phyloP scores from a whole-genome alignment of 2,888 invertebrate species.

The Lepetodrilus schrolli region DNA sequence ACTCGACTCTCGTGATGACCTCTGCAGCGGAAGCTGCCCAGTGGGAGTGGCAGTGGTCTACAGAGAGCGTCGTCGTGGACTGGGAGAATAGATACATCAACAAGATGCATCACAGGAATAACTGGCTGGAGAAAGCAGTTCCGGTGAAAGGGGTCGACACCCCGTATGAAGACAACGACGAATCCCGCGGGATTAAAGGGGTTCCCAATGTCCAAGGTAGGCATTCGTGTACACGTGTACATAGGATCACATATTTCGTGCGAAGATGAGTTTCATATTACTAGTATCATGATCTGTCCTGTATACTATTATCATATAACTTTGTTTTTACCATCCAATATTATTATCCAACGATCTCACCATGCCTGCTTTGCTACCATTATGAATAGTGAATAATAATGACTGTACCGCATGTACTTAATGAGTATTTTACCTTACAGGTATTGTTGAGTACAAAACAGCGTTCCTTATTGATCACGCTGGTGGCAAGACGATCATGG shows the following conservation, averaged over 20 bases:
- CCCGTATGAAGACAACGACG: constrained; percentile 37
- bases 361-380: no score
- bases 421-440: no score
- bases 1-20: constrained; percentile 27
- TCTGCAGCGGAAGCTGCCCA: constrained; percentile 32
- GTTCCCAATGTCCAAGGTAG: constrained; percentile 32
- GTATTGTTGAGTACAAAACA: constrained; percentile 6
- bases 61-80: constrained; percentile 24
- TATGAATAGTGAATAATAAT: no score
- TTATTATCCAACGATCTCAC: no score
- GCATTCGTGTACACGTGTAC: not conserved
- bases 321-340: no score
- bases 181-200: constrained; percentile 18
- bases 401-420: no score
- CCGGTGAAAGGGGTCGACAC: constrained; percentile 20
- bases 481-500: constrained; percentile 2
- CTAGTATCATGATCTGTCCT: not conserved
- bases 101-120: constrained; percentile 33
- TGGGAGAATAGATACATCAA: constrained; percentile 35
- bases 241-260: no score
- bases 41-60: constrained; percentile 34
- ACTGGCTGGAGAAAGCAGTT: constrained; percentile 26
- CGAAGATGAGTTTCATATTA: not conserved
- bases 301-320: no score
- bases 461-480: not conserved